Percentiles rank a stretch among this genome's conserved stretches.
phyloP scores from a whole-genome alignment of 2,113 vertebrate species.

The Ovibos moschatus region DNA sequence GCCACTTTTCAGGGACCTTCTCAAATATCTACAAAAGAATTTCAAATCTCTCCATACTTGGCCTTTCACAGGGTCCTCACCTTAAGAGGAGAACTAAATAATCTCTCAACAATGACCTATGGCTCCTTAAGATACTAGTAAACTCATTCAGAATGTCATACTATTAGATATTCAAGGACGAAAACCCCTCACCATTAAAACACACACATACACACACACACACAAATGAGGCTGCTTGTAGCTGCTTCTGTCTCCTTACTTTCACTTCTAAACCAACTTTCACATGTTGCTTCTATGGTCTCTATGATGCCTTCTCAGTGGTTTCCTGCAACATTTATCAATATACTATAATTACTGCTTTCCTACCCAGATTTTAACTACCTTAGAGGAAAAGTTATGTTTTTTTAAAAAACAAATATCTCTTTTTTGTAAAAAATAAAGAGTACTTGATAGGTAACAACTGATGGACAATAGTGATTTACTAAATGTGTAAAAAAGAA shows the following conservation, averaged over 20 bases:
- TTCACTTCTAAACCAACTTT: not conserved
- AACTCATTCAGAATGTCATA: not conserved
- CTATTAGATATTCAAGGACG: not conserved
- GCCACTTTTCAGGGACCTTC: not conserved
- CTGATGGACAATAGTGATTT: not conserved
- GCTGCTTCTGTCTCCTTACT: not conserved
- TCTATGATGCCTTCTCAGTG: not conserved
- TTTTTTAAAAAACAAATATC: not conserved
- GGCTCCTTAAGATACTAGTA: not conserved
- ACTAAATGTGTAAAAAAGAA: not conserved
- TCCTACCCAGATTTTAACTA: not conserved
- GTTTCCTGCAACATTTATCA: not conserved
- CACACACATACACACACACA: not conserved
- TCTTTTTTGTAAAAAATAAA: not conserved
- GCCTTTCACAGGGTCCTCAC: not conserved
- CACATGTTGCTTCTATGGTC: not conserved
- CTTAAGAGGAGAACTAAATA: not conserved
- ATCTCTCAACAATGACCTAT: not conserved
- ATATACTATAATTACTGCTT: not conserved
- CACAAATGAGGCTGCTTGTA: not conserved
- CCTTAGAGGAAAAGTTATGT: not conserved
- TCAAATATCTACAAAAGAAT: not conserved
- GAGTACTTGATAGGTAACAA: not conserved
- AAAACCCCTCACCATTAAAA: not conserved
- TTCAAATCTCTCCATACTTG: not conserved